Evolutionary conservation across 2,797 vertebrate species (phyloP).

Genomic region (Pseudomugil tenellus): DNA sequence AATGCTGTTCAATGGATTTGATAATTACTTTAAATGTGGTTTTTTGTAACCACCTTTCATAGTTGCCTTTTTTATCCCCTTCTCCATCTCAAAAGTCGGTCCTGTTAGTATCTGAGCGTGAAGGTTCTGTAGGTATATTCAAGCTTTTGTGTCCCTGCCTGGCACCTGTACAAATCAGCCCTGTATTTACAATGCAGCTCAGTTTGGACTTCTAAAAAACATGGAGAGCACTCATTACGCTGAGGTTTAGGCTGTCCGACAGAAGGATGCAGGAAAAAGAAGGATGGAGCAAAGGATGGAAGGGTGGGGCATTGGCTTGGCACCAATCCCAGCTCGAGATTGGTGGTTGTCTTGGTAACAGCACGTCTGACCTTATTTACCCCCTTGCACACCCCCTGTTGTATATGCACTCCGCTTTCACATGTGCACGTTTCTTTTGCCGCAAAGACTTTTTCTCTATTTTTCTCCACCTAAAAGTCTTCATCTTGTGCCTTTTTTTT

Average conservation of each 20-base stretch:
- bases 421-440: constrained; percentile 22
- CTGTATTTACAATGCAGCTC: constrained; percentile 72
- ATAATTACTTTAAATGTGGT: constrained; percentile 50
- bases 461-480: constrained; percentile 29
- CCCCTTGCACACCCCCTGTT: constrained; percentile 48
- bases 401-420: constrained; percentile 26
- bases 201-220: constrained; percentile 69
- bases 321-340: constrained; percentile 65
- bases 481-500: constrained; percentile 7
- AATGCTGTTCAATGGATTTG: constrained; percentile 59
- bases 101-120: constrained; percentile 30
- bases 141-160: constrained; percentile 51
- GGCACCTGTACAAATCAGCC: constrained; percentile 71
- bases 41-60: constrained; percentile 53
- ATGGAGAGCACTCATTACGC: constrained; percentile 80
- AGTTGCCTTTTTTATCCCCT: constrained; percentile 28
- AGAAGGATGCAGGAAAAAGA: constrained; percentile 51
- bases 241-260: constrained; percentile 76
- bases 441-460: constrained; percentile 12
- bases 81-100: constrained; percentile 3
- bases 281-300: constrained; percentile 50
- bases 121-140: constrained; percentile 46
- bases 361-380: constrained; percentile 80
- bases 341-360: constrained; percentile 78
- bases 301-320: constrained; percentile 73